Conservation (phyloP, 2,797 vertebrate species). For the Coilia nasus region DNA sequence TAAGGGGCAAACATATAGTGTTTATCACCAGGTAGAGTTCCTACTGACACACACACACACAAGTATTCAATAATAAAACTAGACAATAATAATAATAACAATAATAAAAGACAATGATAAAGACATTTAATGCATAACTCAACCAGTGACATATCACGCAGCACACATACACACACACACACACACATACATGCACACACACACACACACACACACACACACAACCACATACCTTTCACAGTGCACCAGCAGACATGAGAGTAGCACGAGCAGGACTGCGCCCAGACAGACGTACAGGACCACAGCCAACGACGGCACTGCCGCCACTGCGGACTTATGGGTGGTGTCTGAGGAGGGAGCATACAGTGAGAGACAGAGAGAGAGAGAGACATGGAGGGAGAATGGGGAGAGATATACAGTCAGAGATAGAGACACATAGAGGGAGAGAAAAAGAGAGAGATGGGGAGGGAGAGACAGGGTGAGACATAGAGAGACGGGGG, state of each 20-base stretch:
- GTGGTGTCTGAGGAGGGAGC: not conserved
- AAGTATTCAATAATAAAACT: no score
- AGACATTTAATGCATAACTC: no score
- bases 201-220: slow-evolving; percentile 29
- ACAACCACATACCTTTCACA: slow-evolving; percentile 66
- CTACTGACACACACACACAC: not conserved
- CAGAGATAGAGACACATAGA: not conserved
- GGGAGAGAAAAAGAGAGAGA: not conserved
- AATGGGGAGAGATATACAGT: not conserved
- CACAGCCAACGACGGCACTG: slow-evolving; percentile 35
- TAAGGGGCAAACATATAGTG: slow-evolving; percentile 50
- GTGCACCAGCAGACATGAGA: slow-evolving; percentile 63
- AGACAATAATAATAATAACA: no score
- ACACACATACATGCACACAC: slow-evolving; percentile 10
- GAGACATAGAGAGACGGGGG: no score
- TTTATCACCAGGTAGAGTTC: no score
- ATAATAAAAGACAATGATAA: no score
- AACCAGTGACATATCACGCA: not conserved
- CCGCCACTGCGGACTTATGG: not conserved
- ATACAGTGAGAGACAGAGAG: slow-evolving; percentile 28
- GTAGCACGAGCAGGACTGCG: slow-evolving; percentile 51
- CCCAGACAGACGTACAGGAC: slow-evolving; percentile 51
- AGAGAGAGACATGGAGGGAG: not conserved
- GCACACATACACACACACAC: not conserved
- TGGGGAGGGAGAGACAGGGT: not conserved